Percentiles rank a stretch among this genome's conserved stretches.
phyloP scores from a whole-genome alignment of 2,888 invertebrate species.

The Callosobruchus maculatus region DNA sequence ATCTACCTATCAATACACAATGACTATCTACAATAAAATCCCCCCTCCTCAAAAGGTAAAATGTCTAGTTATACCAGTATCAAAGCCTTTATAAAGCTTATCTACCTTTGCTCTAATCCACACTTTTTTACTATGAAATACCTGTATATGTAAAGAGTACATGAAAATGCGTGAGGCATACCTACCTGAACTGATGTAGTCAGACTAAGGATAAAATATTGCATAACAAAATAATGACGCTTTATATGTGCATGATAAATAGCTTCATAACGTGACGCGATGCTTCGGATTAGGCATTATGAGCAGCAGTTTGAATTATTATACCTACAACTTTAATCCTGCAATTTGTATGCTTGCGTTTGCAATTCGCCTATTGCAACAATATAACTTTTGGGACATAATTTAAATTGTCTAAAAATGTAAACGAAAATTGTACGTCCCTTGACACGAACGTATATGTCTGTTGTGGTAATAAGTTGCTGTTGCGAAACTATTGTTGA shows the following conservation, averaged over 20 bases:
- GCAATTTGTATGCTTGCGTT: neutral
- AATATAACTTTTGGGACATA: neutral
- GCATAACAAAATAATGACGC: neutral
- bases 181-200: neutral
- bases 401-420: neutral
- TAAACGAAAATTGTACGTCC: neutral
- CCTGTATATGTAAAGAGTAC: neutral
- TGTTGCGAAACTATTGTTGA: neutral
- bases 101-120: no score
- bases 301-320: neutral
- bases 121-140: no score
- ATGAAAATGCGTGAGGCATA: neutral
- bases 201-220: neutral
- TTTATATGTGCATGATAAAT: neutral
- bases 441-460: neutral
- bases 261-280: neutral
- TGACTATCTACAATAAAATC: no score
- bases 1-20: no score
- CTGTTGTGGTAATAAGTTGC: neutral
- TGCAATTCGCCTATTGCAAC: neutral
- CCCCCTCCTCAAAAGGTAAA: no score
- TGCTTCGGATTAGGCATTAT: neutral
- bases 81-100: no score
- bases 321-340: neutral
- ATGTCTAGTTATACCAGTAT: no score